Percentiles rank a stretch among this genome's conserved stretches.
Evolutionary conservation across 2,888 invertebrate genomes (phyloP).

Genomic region (Junonia oenone): DNA sequence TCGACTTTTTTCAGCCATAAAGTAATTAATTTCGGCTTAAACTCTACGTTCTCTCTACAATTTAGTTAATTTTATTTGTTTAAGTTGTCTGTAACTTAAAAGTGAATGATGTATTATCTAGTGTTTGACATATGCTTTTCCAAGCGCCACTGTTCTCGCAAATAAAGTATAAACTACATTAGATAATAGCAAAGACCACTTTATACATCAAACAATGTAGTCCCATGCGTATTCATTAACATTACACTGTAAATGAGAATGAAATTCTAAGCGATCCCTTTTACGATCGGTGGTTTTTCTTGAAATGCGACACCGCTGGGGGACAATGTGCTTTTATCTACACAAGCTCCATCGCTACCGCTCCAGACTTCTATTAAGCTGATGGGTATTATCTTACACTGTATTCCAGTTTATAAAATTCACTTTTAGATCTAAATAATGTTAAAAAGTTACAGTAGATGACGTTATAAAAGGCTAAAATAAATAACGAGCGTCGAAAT

Average conservation of each 20-base stretch:
- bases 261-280: slow-evolving; percentile 50
- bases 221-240: slow-evolving; percentile 18
- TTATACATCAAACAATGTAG: neutral
- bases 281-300: slow-evolving; percentile 56
- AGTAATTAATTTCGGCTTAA: too few relatives aligned
- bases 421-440: neutral
- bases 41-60: too few relatives aligned
- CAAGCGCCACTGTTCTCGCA: too few relatives aligned
- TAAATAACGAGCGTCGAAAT: too few relatives aligned
- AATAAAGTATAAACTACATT: neutral
- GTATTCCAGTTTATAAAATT: slow-evolving; percentile 9
- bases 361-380: slow-evolving; percentile 29
- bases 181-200: neutral
- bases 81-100: too few relatives aligned
- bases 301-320: slow-evolving; percentile 60
- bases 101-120: too few relatives aligned
- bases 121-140: too few relatives aligned
- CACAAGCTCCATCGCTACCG: slow-evolving; percentile 19
- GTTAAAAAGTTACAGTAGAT: neutral
- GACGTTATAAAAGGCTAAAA: too few relatives aligned
- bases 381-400: slow-evolving; percentile 30
- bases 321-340: slow-evolving; percentile 34
- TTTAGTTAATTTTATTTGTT: too few relatives aligned
- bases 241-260: slow-evolving; percentile 39
- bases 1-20: neutral